Base-by-base conservation (phyloP, 2,113 vertebrate genomes). In the Gambusia affinis region DNA sequence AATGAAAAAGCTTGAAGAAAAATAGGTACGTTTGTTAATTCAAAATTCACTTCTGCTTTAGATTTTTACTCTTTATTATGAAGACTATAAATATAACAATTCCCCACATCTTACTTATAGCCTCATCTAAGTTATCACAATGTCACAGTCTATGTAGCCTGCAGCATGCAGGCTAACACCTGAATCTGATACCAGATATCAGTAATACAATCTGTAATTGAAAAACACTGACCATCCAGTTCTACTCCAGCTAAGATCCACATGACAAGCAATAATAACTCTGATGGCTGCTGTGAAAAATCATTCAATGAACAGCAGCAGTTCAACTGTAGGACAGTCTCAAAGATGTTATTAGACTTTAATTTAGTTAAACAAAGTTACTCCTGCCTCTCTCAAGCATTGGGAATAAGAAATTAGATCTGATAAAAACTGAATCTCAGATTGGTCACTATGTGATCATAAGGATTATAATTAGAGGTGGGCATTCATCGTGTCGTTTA, bases 131-230 rank as follows among this genome's bases (percentile, higher is more conserved):
- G 67, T 64, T 66, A 33, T 51, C 84, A 31, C 47, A 54, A 61
- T 33, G 39, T 75, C 67, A 80, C 27, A 37, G 84, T n/a, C 33
- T 39, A 31, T 72, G 64, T 77, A 72, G 68, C 67, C 77, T 74
- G 54, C 60, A 83, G 60, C 73, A 86, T 90, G 74, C 78, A 80
- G 86, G 87, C 88, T 87, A 64, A 85, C 91, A 91, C 85, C 87
- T 82, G 73, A 85, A 88, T 87, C 86, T 85, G 91, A 93, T 90
- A 89, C 74, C 39, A 60, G 70, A 10, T 93, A 92, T 93, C 89
- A 71, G 87, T 83, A 88, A 91, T 89, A 77, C 83, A 79, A 92
- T 93, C 91, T 93, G 92, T 92, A 93, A 93, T 92, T 91, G 92
- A 91, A 94, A 57, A 93, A 92, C 91, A 92, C 84, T 89, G 88